Percentiles rank a stretch among this genome's conserved stretches.
These are phyloP conservation scores for Calvadosia cruxmelitensis DNA, from an alignment of 30 jellyfish, hydroid and myxozoan species.

Conservation along the genomic window DNA sequence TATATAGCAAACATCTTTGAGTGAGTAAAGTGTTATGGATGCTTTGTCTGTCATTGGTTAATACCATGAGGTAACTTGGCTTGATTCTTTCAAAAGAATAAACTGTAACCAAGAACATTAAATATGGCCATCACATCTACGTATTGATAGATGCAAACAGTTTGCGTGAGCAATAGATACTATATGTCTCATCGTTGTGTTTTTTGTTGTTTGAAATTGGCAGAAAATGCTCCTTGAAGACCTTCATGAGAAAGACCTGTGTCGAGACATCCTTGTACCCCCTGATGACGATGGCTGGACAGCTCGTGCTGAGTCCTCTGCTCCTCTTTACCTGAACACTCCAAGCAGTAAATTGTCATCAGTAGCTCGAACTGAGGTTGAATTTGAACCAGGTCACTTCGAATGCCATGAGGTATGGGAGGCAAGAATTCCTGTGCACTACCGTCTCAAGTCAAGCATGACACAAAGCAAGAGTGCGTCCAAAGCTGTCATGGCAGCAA, in stretches of 20 bases:
- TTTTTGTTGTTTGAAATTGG: too few species aligned
- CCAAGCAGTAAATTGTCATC: not conserved
- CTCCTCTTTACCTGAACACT: not conserved
- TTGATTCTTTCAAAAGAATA: too few species aligned
- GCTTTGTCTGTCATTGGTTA: too few species aligned
- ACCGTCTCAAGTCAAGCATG: slow-evolving; percentile 55
- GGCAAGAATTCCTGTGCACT: slow-evolving; percentile 57
- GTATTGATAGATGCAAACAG: too few species aligned
- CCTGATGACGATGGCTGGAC: slow-evolving; percentile 65
- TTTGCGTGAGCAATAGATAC: too few species aligned
- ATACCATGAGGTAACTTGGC: too few species aligned
- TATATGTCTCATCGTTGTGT: too few species aligned
- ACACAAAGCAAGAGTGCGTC: slow-evolving; percentile 62
- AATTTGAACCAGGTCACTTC: slow-evolving; percentile 77
- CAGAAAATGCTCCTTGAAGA: slow-evolving; percentile 78
- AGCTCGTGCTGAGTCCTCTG: not conserved
- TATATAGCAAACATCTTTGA: too few species aligned
- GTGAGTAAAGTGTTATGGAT: too few species aligned
- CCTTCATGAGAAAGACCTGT: slow-evolving; percentile 52
- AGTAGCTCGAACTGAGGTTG: slow-evolving; percentile 23
- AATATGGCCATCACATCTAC: too few species aligned
- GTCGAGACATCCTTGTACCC: slow-evolving; percentile 80
- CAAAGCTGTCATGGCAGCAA: slow-evolving; percentile 62
- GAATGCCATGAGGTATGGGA: slow-evolving; percentile 91
- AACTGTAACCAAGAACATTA: too few species aligned